A percentile compares a stretch with the other conserved stretches of the same genome.
These are phyloP conservation scores for Pheosia tremula DNA, from an alignment of 2,888 invertebrate species.

Conservation along the genomic window DNA sequence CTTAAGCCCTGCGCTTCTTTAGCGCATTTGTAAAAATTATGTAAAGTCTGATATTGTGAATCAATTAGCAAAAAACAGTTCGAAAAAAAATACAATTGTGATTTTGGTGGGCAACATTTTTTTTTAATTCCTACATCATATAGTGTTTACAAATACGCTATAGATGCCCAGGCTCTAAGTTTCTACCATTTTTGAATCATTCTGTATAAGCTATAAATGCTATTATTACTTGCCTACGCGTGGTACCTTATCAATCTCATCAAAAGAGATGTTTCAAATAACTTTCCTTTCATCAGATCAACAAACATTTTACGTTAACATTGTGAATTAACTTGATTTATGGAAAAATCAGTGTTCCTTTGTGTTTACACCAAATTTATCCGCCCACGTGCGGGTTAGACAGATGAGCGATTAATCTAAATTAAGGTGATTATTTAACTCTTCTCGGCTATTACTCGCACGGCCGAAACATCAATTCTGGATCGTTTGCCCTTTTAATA, in stretches of 20 bases:
- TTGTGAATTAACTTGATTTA: slow-evolving; percentile 51
- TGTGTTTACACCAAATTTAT: slow-evolving; percentile 47
- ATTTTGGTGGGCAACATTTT: too few species aligned
- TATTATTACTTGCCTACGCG: too few species aligned
- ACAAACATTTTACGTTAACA: slow-evolving; percentile 11
- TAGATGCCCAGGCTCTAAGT: too few species aligned
- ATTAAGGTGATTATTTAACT: slow-evolving; percentile 72
- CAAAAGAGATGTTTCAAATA: slow-evolving; percentile 2
- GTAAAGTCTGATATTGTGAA: too few species aligned
- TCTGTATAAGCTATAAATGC: neutral
- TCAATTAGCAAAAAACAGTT: too few species aligned
- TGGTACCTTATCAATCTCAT: neutral
- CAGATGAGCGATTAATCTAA: slow-evolving; percentile 69
- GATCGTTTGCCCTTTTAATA: slow-evolving; percentile 37
- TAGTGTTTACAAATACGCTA: too few species aligned
- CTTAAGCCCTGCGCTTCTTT: too few species aligned
- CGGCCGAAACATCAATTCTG: slow-evolving; percentile 35
- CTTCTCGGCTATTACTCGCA: slow-evolving; percentile 59
- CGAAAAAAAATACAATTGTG: too few species aligned
- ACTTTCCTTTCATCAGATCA: neutral
- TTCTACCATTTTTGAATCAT: too few species aligned
- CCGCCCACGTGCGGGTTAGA: slow-evolving; percentile 50
- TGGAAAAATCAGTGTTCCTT: slow-evolving; percentile 40
- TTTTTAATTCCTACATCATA: too few species aligned
- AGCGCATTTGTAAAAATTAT: too few species aligned